Evolutionary conservation across 2,113 vertebrate species (phyloP).

Genomic region (Zosterops hypoxanthus): DNA sequence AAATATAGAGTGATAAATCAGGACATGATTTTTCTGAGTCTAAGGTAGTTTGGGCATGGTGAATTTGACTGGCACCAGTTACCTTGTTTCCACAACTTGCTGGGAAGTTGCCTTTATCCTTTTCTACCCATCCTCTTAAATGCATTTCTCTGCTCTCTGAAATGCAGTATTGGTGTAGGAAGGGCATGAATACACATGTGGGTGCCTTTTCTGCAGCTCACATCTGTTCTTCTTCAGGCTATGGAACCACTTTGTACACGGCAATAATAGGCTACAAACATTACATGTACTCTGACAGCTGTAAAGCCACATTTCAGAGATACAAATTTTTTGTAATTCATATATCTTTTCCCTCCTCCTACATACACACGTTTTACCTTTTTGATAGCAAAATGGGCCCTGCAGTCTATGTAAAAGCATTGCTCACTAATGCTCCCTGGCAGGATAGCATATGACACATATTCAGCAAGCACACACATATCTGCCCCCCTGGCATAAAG

Average conservation of each 20-base stretch:
- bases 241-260: not conserved
- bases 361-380: not conserved
- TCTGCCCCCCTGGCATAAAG: not conserved
- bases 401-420: not conserved
- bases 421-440: not conserved
- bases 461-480: not conserved
- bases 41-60: not conserved
- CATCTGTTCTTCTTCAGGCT: slow-evolving; percentile 5
- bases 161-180: not conserved
- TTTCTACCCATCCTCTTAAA: not conserved
- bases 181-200: not conserved
- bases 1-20: not conserved
- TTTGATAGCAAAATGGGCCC: not conserved
- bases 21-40: not conserved
- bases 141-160: not conserved
- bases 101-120: not conserved
- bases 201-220: not conserved
- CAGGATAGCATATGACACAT: not conserved
- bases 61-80: not conserved
- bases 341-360: not conserved
- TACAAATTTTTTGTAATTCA: not conserved
- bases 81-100: not conserved
- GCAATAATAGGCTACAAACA: not conserved
- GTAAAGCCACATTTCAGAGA: slow-evolving; percentile 27
- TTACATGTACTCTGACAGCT: slow-evolving; percentile 23